A percentile compares a stretch with the other conserved stretches of the same genome.
phyloP scores from a whole-genome alignment of 2,797 vertebrate species.

The Hafferia zeledoni region DNA sequence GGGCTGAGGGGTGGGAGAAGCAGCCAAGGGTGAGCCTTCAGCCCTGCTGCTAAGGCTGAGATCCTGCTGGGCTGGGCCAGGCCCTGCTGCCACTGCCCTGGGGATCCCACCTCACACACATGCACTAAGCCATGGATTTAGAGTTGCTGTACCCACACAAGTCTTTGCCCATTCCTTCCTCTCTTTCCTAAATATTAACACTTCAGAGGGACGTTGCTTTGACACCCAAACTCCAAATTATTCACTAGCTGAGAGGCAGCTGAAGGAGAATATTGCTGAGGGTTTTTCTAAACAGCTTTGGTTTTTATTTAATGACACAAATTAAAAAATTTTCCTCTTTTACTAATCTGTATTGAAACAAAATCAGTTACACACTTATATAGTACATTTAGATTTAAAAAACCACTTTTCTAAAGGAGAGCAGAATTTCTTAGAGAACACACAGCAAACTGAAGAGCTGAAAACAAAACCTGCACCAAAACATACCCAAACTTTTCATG shows the following conservation, averaged over 20 bases:
- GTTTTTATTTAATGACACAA: not conserved
- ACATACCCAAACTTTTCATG: fast-evolving
- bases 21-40: no score
- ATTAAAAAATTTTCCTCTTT: not conserved
- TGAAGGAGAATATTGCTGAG: not conserved
- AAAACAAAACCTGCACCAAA: not conserved
- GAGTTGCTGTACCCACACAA: not conserved
- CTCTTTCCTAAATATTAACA: not conserved
- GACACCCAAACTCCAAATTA: not conserved
- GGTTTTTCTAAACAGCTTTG: not conserved
- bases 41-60: not conserved
- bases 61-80: not conserved
- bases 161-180: not conserved
- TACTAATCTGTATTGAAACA: not conserved
- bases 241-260: not conserved
- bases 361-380: not conserved
- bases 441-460: not conserved
- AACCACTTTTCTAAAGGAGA: not conserved
- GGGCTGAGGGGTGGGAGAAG: no score
- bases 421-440: not conserved
- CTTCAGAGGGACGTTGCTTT: not conserved
- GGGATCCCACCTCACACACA: not conserved
- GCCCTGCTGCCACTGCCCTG: not conserved
- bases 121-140: fast-evolving
- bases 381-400: not conserved